Percentiles rank a stretch among this genome's conserved stretches.
These are phyloP conservation scores for Urocolius indicus DNA, from an alignment of 2,113 vertebrate species.

Conservation along the genomic window DNA sequence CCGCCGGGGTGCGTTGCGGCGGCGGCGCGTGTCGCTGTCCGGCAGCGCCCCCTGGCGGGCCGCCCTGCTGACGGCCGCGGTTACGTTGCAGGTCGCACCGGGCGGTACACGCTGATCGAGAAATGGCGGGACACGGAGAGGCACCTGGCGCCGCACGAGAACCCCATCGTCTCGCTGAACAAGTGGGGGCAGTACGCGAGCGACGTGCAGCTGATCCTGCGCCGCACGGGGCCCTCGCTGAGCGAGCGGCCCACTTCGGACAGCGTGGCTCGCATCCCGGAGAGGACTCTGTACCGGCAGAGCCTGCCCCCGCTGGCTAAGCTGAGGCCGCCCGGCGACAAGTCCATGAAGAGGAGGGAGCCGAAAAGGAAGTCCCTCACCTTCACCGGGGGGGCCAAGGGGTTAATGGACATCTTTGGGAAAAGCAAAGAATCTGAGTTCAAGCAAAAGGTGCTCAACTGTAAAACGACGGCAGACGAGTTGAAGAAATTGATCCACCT, in stretches of 20 bases:
- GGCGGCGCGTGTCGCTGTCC: background rate
- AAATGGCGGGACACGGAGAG: conserved; percentile 96
- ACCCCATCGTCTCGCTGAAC: conserved; percentile 93
- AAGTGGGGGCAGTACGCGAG: conserved; percentile 98
- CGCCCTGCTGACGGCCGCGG: background rate
- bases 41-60: background rate
- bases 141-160: conserved; percentile 92
- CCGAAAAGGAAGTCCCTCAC: conserved; percentile 96
- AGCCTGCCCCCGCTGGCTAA: conserved; percentile 94
- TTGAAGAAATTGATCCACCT: conserved; percentile 87
- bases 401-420: conserved; percentile 92
- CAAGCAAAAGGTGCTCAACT: conserved; percentile 84
- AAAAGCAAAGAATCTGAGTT: conserved; percentile 83
- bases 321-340: conserved; percentile 86
- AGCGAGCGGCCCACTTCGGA: conserved; percentile 92
- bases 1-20: background rate
- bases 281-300: conserved; percentile 92
- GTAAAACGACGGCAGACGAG: conserved; percentile 83
- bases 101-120: conserved; percentile 94
- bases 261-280: conserved; percentile 85
- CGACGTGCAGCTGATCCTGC: conserved; percentile 94
- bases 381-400: conserved; percentile 92
- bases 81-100: conserved; percentile 87
- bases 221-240: conserved; percentile 92
- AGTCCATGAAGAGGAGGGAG: conserved; percentile 88